Conservation (phyloP, 2,113 vertebrate genomes). For the Phalacrocorax pelagicus region DNA sequence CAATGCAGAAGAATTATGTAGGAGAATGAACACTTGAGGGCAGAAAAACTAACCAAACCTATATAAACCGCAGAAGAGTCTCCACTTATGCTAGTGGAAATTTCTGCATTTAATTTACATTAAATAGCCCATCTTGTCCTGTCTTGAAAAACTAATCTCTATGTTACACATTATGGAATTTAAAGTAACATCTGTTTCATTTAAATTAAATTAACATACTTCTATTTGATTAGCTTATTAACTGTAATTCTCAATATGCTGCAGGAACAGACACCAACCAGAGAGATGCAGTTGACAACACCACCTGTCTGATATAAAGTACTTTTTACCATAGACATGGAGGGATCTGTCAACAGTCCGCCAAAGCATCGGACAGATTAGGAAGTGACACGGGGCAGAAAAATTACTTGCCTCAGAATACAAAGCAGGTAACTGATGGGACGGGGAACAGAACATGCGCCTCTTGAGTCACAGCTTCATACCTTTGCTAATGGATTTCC, state of each 20-base stretch:
- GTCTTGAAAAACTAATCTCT: constrained; percentile 29
- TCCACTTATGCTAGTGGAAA: not conserved
- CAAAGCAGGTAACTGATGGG: not conserved
- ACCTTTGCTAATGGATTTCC: not conserved
- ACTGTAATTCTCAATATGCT: constrained; percentile 55
- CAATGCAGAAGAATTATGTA: not conserved
- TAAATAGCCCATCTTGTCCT: not conserved
- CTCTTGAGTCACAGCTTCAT: not conserved
- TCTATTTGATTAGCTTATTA: constrained; percentile 61
- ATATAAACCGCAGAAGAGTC: not conserved
- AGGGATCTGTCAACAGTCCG: constrained; percentile 4
- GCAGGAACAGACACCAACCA: constrained; percentile 20
- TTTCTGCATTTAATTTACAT: not conserved
- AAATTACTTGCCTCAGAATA: not conserved
- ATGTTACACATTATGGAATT: not conserved
- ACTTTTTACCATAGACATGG: not conserved
- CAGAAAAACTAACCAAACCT: not conserved
- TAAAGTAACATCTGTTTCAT: constrained; percentile 44
- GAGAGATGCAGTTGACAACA: constrained; percentile 34
- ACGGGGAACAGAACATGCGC: not conserved
- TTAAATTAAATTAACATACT: constrained; percentile 60
- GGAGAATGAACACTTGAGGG: not conserved
- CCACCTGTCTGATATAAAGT: constrained; percentile 47
- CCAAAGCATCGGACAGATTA: constrained; percentile 1
- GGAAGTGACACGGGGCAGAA: not conserved